Evolutionary conservation across 2,797 vertebrate genomes (phyloP), one percentile per base, ranked within the genome.

Genomic region (Trachops cirrhosus): DNA sequence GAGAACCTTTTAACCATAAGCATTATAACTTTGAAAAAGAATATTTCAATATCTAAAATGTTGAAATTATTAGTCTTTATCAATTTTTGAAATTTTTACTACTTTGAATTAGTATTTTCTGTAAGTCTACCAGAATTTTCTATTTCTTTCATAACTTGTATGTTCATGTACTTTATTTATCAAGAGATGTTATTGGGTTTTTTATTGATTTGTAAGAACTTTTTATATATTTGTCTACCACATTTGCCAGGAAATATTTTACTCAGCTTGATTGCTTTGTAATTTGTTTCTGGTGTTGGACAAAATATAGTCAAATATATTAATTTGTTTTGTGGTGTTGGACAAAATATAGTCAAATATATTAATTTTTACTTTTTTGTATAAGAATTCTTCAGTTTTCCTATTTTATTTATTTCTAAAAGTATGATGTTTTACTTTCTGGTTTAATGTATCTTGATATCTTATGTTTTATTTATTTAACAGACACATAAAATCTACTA

Each of bases 161-260:
- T 91, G 22, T 15, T 78, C 9, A 50, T 74, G 9, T 62, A 32
- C 32, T 74, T 89, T 34, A 91, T 29, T 94, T 82, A 77, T 57
- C 50, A 50, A 70, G 34, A 92, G 41, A 41, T 86, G 21, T 50
- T 86, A 59, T 46, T 41, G 32, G 9, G 10, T 5, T 44, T 93
- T 34, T 82, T 78, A 86, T 16, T 74, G 70, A 89, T 59, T 86
- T 94, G 8, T 71, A 87, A 71, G 18, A 90, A 15, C 3, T 48
- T 73, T 84, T 79, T 39, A 34, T 54, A 18, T 74, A 48, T 84
- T 95, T 94, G 18, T 39, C 29, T 52, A 85, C 32, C 29, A 85
- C 8, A 14, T 73, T 93, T 90, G 41, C 50, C 74, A 84, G 68
- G 52, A 88, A 96, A 46, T 85, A 75, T 21, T 89, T 94, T 32